Conservation (phyloP, 2,888 invertebrate genomes). For the Hydropsyche betteni region DNA sequence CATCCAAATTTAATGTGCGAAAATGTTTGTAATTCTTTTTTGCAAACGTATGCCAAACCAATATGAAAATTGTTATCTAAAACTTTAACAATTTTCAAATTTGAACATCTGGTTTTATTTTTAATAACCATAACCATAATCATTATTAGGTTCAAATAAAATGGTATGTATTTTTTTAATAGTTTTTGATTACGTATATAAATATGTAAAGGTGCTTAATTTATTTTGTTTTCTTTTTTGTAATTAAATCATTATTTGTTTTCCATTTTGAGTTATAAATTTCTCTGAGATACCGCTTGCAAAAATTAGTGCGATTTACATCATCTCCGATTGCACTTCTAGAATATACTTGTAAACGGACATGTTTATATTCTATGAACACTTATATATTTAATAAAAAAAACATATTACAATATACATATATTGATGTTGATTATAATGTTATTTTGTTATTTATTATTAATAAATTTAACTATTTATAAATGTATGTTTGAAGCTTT, state of each 20-base stretch:
- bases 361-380: constrained; percentile 25
- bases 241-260: background rate
- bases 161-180: no score
- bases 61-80: no score
- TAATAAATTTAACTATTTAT: constrained; percentile 54
- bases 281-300: constrained; percentile 12
- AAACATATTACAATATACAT: constrained; percentile 23
- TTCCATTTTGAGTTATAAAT: background rate
- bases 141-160: no score
- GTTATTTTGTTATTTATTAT: constrained; percentile 52
- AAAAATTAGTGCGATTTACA: constrained; percentile 8
- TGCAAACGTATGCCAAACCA: no score
- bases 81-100: no score
- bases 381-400: background rate
- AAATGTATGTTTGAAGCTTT: constrained; percentile 44
- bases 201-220: background rate
- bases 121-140: no score
- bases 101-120: no score
- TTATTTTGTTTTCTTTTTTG: background rate
- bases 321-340: constrained; percentile 12
- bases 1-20: no score
- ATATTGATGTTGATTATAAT: constrained; percentile 51
- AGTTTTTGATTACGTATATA: no score
- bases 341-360: constrained; percentile 13
- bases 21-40: no score